Conservation (phyloP, 2,888 invertebrate species). For the Myopa tessellatipennis region DNA sequence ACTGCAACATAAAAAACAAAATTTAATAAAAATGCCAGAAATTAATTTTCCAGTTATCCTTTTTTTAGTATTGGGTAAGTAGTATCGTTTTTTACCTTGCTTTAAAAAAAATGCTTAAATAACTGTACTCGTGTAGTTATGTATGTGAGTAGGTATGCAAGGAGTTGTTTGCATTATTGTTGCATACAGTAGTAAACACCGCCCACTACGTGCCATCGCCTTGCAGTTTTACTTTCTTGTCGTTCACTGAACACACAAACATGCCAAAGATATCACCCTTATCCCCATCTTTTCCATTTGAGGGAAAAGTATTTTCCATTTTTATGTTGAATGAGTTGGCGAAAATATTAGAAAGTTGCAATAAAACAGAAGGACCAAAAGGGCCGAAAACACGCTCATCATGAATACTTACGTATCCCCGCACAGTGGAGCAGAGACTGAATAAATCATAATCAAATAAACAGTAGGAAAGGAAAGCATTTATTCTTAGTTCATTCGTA, state of each 20-base stretch:
- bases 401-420: background rate
- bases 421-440: background rate
- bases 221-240: slow-evolving; percentile 33
- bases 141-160: background rate
- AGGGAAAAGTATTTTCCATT: background rate
- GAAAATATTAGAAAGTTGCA: slow-evolving; percentile 36
- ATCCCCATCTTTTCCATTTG: background rate
- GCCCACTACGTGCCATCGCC: background rate
- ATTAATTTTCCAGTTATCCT: slow-evolving; percentile 13
- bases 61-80: slow-evolving; percentile 35
- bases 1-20: background rate
- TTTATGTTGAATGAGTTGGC: slow-evolving; percentile 32
- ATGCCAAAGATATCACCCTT: background rate
- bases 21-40: slow-evolving; percentile 22
- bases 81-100: background rate
- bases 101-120: background rate
- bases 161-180: slow-evolving; percentile 12
- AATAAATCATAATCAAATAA: background rate
- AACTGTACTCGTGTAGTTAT: background rate
- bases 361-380: slow-evolving; percentile 10
- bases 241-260: slow-evolving; percentile 5
- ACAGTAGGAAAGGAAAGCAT: background rate
- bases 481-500: too few relatives aligned
- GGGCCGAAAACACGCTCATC: background rate
- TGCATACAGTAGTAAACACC: background rate